phyloP scores from a whole-genome alignment of 92 coral and sea anemone species.

The Metridium senile region DNA sequence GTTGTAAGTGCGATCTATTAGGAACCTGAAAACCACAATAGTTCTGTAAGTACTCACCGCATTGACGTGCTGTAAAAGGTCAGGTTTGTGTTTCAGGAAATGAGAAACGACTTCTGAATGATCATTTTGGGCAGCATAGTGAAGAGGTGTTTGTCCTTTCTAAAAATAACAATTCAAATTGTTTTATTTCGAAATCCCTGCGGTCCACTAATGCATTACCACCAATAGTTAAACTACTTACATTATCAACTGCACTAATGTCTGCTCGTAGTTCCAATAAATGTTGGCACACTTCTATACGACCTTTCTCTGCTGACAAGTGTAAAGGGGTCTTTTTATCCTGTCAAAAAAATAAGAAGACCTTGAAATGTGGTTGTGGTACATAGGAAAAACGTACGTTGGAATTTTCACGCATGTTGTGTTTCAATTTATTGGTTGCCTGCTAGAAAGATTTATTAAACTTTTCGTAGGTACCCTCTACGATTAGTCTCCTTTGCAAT shows the following conservation, averaged over 20 bases:
- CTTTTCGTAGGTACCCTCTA: no score
- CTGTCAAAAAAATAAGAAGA: slow-evolving; percentile 26
- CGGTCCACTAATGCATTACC: no score
- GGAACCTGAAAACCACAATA: no score
- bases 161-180: slow-evolving; percentile 17
- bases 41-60: slow-evolving; percentile 64
- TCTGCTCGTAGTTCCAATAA: slow-evolving; percentile 87
- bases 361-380: no score
- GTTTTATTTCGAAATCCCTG: no score
- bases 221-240: no score
- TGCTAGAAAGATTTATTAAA: no score
- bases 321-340: slow-evolving; percentile 97
- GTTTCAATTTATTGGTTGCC: no score
- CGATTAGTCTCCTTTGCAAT: no score
- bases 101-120: slow-evolving; percentile 92
- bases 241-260: slow-evolving; percentile 91
- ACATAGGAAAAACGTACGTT: no score
- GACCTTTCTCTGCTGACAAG: slow-evolving; percentile 90
- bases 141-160: slow-evolving; percentile 98
- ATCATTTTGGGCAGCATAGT: slow-evolving; percentile 95
- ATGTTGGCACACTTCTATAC: slow-evolving; percentile 84
- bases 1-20: no score
- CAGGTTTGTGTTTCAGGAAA: slow-evolving; percentile 85
- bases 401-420: no score
- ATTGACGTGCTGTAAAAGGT: slow-evolving; percentile 80